phyloP scores from a whole-genome alignment of 2,113 vertebrate species.

The Thinocorus orbignyianus region DNA sequence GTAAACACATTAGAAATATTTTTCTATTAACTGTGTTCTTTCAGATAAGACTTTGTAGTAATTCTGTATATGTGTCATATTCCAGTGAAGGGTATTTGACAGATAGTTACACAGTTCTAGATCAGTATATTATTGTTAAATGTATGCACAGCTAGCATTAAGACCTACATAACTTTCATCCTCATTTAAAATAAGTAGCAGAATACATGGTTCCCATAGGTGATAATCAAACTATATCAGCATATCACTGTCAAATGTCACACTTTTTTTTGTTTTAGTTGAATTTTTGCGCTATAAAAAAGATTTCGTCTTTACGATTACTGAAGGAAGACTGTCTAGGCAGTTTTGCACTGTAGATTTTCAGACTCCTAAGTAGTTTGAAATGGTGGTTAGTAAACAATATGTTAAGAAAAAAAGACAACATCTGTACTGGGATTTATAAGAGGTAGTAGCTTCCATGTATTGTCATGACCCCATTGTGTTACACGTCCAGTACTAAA shows the following conservation, averaged over 20 bases:
- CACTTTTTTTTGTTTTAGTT: background rate
- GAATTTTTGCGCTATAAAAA: too few species aligned
- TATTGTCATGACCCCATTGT: background rate
- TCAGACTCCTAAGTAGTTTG: background rate
- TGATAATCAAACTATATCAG: background rate
- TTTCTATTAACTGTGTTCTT: background rate
- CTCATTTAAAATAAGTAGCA: background rate
- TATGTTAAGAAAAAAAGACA: background rate
- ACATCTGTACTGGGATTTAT: background rate
- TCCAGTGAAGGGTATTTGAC: background rate
- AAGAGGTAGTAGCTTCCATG: background rate
- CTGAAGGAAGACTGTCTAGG: background rate
- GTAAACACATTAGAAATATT: background rate
- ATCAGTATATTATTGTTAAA: background rate
- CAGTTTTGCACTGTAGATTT: background rate
- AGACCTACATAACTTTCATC: background rate
- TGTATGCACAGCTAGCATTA: background rate
- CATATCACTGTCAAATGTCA: background rate
- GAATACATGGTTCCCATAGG: background rate
- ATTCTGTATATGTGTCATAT: background rate
- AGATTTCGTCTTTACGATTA: too few species aligned
- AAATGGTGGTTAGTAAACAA: background rate
- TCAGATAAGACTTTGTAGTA: background rate
- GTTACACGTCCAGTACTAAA: background rate
- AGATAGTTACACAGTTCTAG: background rate